These are phyloP conservation scores for Therioaphis trifolii DNA, from an alignment of 2,888 invertebrate species.

Conservation along the genomic window DNA sequence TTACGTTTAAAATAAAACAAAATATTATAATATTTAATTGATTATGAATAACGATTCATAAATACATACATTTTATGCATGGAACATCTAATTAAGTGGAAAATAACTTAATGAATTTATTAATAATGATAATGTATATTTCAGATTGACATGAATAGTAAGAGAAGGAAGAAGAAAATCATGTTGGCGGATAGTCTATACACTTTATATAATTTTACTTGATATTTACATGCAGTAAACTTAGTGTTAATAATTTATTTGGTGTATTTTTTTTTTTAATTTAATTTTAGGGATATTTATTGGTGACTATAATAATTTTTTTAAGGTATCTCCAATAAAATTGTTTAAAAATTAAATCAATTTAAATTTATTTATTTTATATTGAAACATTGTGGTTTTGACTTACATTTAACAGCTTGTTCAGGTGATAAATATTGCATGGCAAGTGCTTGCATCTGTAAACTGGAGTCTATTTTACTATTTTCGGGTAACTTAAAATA, in stretches of 20 bases:
- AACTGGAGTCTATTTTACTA: conserved; percentile 70
- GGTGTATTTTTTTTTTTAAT: conserved; percentile 19
- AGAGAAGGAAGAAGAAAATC: background rate
- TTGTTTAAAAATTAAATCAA: no score
- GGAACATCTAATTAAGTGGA: background rate
- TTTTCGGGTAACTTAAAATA: conserved; percentile 48
- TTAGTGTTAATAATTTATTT: conserved; percentile 6
- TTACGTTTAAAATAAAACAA: background rate
- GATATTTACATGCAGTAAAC: conserved; percentile 24
- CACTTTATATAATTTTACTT: background rate
- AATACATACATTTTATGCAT: no score
- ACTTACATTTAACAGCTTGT: conserved; percentile 55
- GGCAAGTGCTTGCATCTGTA: conserved; percentile 72
- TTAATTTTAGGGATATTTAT: conserved; percentile 11
- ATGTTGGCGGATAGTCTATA: conserved; percentile 2
- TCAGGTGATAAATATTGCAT: conserved; percentile 71
- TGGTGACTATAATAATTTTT: background rate
- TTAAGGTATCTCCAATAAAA: background rate
- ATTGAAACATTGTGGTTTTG: no score
- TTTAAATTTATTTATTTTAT: no score
- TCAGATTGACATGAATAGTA: conserved; percentile 2
- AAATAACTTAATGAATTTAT: background rate
- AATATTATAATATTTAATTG: background rate
- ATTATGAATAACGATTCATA: background rate
- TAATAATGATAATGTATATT: conserved; percentile 30